Percentiles rank a stretch among this genome's conserved stretches.
Conservation (phyloP, 64 coral and sea anemone species). For the Pachyseris speciosa region DNA sequence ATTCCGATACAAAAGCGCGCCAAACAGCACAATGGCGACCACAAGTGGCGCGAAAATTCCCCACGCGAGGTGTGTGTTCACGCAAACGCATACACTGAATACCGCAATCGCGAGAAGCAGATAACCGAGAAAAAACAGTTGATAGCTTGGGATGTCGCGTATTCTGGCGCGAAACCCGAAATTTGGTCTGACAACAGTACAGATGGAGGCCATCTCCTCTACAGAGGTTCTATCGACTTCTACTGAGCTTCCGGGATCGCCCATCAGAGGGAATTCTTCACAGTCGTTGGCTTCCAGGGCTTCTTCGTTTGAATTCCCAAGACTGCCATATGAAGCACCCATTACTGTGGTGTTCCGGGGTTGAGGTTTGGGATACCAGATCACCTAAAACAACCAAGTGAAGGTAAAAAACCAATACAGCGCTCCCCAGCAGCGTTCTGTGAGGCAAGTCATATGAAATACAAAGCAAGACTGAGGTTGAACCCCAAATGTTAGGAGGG, state of each 20-base stretch:
- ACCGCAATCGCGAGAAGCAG: neutral
- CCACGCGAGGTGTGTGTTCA: neutral
- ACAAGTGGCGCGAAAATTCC: constrained; percentile 41
- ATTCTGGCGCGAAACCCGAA: constrained; percentile 20
- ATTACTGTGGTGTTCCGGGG: neutral
- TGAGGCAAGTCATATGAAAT: too few relatives aligned
- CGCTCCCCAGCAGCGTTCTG: too few relatives aligned
- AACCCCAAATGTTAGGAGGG: too few relatives aligned
- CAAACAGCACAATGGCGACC: constrained; percentile 9
- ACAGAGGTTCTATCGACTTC: neutral
- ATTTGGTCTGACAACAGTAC: too few relatives aligned
- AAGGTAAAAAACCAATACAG: too few relatives aligned
- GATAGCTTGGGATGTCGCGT: constrained; percentile 12
- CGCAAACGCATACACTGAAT: constrained; percentile 46
- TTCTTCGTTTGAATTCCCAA: neutral
- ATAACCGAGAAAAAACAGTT: constrained; percentile 40
- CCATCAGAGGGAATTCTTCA: neutral
- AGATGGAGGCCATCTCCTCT: constrained; percentile 51
- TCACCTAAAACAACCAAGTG: constrained; percentile 2
- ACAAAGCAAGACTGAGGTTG: too few relatives aligned
- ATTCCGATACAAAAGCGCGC: constrained; percentile 29
- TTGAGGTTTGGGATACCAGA: constrained; percentile 69
- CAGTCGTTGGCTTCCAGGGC: constrained; percentile 32
- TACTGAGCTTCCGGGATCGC: constrained; percentile 1
- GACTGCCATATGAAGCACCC: constrained; percentile 16